Base-by-base conservation (phyloP, 1,140 invertebrate species). In the Trichomalopsis sarcophagae region DNA sequence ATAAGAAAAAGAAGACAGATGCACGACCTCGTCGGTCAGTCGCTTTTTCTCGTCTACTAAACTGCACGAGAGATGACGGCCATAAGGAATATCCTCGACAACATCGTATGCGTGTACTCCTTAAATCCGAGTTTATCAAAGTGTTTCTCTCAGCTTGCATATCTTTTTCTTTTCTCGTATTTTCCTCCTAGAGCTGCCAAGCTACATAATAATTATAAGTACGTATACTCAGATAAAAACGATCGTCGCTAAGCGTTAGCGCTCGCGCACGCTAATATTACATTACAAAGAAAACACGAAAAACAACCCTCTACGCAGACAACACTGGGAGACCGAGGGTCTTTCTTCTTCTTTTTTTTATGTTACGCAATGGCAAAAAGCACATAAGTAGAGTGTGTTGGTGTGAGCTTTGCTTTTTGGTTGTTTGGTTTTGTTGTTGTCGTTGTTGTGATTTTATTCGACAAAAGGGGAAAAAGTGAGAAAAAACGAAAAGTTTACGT, bases 191-290 rank as follows among this genome's bases (percentile, higher is more conserved):
- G 23, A 82, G 73, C 76, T 84, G 73, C 36, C 75, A 84, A 69
- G 47, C 81, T 75, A 75, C 55, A 14, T 36, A 47, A 14, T 36
- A 47, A 71, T 69, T 69, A 36, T 78, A 84, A 84, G 75, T 78
- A 78, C 75, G 55, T 62, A 55, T 71, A 68, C 82, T 79, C 66
- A 2, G 75, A 78, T 44, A 84, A 78, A 71, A 78, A 84, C 44
- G 66, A 69, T 84, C 82, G 75, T 78, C 75, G 75, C 75, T 78
- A 84, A 68, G 14, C 36, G 36, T 47, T 68, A 27, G 55, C 74
- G 66, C 30, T 76, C 50, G 27, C 9, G 47, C 27, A 30, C 27
- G 47, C 27, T 73, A 75, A 40, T 82, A 55, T 62, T 62, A 62
- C 17, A 62, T n/a, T 21, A 62, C 17, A 17, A 21, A n/a, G 21